Conservation (phyloP, 2,888 invertebrate genomes). For the Hyposoter didymator region DNA sequence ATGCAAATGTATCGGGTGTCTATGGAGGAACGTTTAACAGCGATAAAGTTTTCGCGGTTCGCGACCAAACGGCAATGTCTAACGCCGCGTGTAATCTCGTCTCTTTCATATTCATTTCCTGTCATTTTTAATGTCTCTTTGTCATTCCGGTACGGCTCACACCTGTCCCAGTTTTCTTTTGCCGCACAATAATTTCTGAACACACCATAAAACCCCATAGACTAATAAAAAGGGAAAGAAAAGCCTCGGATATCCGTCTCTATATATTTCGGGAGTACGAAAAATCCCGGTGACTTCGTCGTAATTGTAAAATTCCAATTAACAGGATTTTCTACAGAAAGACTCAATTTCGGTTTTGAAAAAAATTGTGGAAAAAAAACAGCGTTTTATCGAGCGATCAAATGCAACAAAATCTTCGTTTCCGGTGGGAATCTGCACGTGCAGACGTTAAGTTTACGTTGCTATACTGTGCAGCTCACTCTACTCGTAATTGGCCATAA, state of each 20-base stretch:
- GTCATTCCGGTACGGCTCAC: not conserved
- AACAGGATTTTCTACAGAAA: not conserved
- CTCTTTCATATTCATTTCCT: conserved; percentile 26
- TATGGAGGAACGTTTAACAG: not conserved
- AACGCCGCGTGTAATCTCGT: not conserved
- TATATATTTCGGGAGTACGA: not conserved
- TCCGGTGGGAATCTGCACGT: not conserved
- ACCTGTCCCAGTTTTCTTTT: conserved; percentile 9
- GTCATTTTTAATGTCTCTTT: not conserved
- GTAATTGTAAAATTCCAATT: not conserved
- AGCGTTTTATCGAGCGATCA: not conserved
- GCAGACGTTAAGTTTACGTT: not conserved
- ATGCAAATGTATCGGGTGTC: conserved; percentile 8
- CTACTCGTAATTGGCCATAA: conserved; percentile 60
- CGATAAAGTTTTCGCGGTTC: conserved; percentile 40
- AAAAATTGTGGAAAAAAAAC: not conserved
- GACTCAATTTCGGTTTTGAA: not conserved
- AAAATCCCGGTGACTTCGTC: not conserved
- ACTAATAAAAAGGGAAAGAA: not conserved
- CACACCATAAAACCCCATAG: not conserved
- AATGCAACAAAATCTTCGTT: not conserved
- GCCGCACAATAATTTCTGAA: not conserved
- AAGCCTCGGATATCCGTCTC: not conserved
- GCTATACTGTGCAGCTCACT: conserved; percentile 28
- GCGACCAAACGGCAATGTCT: not conserved